phyloP scores from a whole-genome alignment of 2,113 vertebrate genomes.

The Diphyllodes magnificus region DNA sequence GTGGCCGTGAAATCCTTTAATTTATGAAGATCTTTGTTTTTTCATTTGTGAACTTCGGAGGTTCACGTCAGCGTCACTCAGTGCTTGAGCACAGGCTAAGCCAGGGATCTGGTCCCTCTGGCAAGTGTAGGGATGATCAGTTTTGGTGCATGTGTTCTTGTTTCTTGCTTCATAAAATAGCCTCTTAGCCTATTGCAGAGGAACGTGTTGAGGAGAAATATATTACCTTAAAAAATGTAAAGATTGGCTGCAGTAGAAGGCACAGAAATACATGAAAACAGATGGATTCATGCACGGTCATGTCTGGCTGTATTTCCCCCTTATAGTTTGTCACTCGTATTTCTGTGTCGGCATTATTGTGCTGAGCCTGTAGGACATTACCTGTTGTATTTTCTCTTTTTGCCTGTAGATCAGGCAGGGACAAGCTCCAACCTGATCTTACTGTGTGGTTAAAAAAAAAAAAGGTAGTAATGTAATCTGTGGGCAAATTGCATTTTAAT shows the following conservation, averaged over 20 bases:
- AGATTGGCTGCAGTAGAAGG: neutral
- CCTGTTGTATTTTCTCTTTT: constrained; percentile 13
- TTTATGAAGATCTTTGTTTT: neutral
- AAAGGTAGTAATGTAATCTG: constrained; percentile 75
- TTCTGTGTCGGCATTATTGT: neutral
- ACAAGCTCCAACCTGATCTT: constrained; percentile 62
- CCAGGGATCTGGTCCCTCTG: neutral
- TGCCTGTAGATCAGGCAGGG: neutral
- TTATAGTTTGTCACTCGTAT: neutral
- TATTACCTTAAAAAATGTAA: neutral
- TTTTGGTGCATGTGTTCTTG: neutral
- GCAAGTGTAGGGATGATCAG: neutral
- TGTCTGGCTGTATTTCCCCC: neutral
- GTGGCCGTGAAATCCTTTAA: neutral
- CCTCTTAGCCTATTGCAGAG: neutral
- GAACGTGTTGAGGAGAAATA: neutral
- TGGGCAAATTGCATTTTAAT: constrained; percentile 85
- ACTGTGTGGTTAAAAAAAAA: constrained; percentile 37
- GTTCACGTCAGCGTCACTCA: neutral
- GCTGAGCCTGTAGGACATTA: neutral
- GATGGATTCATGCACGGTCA: neutral
- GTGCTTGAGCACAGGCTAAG: neutral
- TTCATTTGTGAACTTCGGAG: neutral
- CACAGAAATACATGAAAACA: neutral
- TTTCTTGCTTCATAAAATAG: neutral